These are phyloP conservation scores for Enteromius paludinosus DNA, from an alignment of 2,797 vertebrate species.

Conservation along the genomic window DNA sequence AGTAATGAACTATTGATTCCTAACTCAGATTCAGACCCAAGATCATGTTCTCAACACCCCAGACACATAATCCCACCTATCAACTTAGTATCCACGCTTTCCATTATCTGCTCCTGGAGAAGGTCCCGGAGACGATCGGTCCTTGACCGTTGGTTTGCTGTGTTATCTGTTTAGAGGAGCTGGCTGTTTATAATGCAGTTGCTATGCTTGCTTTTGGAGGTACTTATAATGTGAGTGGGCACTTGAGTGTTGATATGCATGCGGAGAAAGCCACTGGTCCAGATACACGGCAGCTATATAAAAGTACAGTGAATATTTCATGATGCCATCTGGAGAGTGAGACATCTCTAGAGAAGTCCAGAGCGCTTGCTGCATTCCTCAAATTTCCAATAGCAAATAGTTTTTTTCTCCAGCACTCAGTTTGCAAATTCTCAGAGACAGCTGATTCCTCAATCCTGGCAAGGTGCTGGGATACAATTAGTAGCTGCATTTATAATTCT, in stretches of 20 bases:
- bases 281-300: conserved; percentile 28
- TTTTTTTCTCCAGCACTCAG: neutral
- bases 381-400: conserved; percentile 25
- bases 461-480: neutral
- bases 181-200: conserved; percentile 21
- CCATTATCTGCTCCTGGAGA: conserved; percentile 63
- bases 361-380: conserved; percentile 12
- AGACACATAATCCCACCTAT: conserved; percentile 72
- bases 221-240: conserved; percentile 23
- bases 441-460: neutral
- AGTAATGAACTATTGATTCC: conserved; percentile 83
- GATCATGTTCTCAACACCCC: conserved; percentile 71
- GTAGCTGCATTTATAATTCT: neutral
- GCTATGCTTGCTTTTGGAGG: conserved; percentile 21
- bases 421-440: neutral
- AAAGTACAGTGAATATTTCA: conserved; percentile 61
- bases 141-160: conserved; percentile 19
- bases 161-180: conserved; percentile 10
- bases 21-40: conserved; percentile 64
- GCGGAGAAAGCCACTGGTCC: conserved; percentile 30
- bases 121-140: conserved; percentile 2
- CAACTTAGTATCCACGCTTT: conserved; percentile 67
- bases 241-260: conserved; percentile 33
- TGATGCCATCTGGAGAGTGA: conserved; percentile 54
- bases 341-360: conserved; percentile 45